Evolutionary conservation across 2,888 invertebrate species (phyloP).

Genomic region (Ophonus ardosiacus): DNA sequence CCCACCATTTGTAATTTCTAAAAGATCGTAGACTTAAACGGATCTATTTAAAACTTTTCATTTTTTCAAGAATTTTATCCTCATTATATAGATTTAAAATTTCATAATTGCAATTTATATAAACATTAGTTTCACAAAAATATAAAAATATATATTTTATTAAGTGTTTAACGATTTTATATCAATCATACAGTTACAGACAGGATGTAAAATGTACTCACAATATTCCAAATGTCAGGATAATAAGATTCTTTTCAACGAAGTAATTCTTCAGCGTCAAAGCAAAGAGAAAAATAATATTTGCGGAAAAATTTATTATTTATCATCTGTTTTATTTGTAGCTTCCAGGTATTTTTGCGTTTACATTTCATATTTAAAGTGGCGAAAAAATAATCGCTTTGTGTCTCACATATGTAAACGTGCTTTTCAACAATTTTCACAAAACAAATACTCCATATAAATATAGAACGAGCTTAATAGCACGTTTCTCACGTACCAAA

Average conservation of each 20-base stretch:
- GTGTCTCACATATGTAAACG: slow-evolving; percentile 20
- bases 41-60: too few species aligned
- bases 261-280: neutral
- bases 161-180: neutral
- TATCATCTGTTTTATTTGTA: slow-evolving; percentile 1
- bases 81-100: too few species aligned
- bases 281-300: slow-evolving; percentile 6
- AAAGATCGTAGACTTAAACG: too few species aligned
- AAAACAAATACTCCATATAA: slow-evolving; percentile 1
- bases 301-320: slow-evolving; percentile 2
- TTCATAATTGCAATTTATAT: too few species aligned
- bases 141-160: too few species aligned
- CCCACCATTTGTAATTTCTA: too few species aligned
- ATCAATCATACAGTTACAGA: neutral
- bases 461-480: neutral
- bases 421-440: slow-evolving; percentile 9
- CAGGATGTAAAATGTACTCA: neutral
- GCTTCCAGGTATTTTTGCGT: slow-evolving; percentile 5
- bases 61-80: too few species aligned
- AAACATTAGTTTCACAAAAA: too few species aligned
- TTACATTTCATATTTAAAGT: slow-evolving; percentile 22
- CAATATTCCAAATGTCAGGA: neutral
- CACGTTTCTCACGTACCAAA: slow-evolving; percentile 12
- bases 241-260: neutral
- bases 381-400: neutral